These are phyloP conservation scores for Drosophila melanica DNA, from an alignment of 1,140 invertebrate genomes.

Conservation along the genomic window DNA sequence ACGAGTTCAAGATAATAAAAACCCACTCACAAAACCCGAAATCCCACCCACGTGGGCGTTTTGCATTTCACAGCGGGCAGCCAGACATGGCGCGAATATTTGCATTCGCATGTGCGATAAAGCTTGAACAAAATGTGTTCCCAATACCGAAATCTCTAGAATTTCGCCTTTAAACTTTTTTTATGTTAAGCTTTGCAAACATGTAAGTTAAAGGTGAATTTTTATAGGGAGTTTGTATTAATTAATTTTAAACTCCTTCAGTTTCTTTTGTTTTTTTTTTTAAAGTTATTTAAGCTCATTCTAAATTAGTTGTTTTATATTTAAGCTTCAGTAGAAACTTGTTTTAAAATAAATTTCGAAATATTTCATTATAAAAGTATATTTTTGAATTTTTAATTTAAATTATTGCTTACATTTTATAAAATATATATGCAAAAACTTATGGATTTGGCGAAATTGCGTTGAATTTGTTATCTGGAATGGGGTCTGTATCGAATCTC, in stretches of 20 bases:
- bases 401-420: too few species aligned
- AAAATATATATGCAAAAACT: too few species aligned
- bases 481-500: slow-evolving; percentile 21
- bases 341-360: too few species aligned
- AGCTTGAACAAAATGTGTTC: slow-evolving; percentile 17
- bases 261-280: too few species aligned
- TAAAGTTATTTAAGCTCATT: too few species aligned
- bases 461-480: slow-evolving; percentile 31
- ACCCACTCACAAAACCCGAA: slow-evolving; percentile 28
- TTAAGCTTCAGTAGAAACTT: neutral
- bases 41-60: neutral
- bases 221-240: too few species aligned
- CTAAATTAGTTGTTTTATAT: neutral
- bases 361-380: too few species aligned
- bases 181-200: too few species aligned
- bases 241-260: too few species aligned
- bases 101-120: slow-evolving; percentile 47
- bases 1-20: slow-evolving; percentile 57
- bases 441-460: neutral
- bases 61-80: slow-evolving; percentile 15
- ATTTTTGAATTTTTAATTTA: too few species aligned
- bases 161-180: neutral
- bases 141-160: neutral
- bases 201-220: too few species aligned
- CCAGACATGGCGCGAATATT: slow-evolving; percentile 69